Conservation (phyloP, 2,888 invertebrate species). For the Microplitis manilae region DNA sequence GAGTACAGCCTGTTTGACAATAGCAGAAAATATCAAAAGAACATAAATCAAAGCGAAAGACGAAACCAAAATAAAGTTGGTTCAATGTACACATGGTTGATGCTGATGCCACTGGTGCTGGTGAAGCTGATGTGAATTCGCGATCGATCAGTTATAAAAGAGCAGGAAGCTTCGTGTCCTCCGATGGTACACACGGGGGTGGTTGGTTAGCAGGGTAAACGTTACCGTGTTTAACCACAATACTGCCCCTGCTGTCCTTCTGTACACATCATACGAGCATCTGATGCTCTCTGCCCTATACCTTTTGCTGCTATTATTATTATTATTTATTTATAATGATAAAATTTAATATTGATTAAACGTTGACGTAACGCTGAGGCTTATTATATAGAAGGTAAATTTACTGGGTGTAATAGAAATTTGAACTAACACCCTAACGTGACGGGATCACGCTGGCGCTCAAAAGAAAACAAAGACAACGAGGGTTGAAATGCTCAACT, state of each 20-base stretch:
- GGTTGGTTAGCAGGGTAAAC: conserved; percentile 39
- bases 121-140: conserved; percentile 7
- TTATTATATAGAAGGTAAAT: conserved; percentile 3
- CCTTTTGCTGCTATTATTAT: not conserved
- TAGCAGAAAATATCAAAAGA: conserved; percentile 20
- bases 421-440: not conserved
- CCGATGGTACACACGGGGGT: conserved; percentile 22
- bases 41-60: conserved; percentile 18
- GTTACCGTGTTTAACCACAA: conserved; percentile 41
- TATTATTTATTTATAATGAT: conserved; percentile 3
- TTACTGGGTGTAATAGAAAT: conserved; percentile 13
- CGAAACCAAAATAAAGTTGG: conserved; percentile 15
- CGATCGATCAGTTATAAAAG: conserved; percentile 35
- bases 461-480: conserved; percentile 35
- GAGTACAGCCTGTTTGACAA: not conserved
- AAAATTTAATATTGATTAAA: not conserved
- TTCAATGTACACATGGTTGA: conserved; percentile 11
- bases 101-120: not conserved
- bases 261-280: conserved; percentile 29
- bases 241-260: conserved; percentile 35
- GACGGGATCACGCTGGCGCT: conserved; percentile 27
- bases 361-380: not conserved
- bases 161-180: not conserved
- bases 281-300: conserved; percentile 3
- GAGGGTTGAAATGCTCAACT: conserved; percentile 23